Percentiles rank a stretch among this genome's conserved stretches.
Evolutionary conservation across 2,797 vertebrate genomes (phyloP).

Genomic region (Halcyon chelicuti): DNA sequence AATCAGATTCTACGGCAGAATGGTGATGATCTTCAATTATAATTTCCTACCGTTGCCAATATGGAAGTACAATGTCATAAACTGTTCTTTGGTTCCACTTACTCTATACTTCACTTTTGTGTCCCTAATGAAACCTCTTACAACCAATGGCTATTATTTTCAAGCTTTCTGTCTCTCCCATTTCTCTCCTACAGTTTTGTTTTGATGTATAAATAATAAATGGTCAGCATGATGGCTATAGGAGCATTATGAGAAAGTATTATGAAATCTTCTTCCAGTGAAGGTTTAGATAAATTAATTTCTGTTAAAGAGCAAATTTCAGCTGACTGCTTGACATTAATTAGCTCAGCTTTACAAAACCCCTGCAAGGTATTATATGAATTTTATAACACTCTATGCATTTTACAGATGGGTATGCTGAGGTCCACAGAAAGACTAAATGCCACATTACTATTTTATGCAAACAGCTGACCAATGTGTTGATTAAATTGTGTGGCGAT

Average conservation of each 20-base stretch:
- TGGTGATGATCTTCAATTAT: not conserved
- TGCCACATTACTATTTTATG: conserved; percentile 53
- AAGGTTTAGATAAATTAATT: conserved; percentile 40
- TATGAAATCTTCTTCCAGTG: conserved; percentile 9
- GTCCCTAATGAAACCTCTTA: not conserved
- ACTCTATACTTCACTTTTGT: not conserved
- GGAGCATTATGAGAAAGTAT: not conserved
- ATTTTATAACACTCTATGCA: not conserved
- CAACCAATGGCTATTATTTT: conserved; percentile 10
- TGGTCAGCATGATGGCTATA: not conserved
- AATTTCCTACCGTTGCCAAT: not conserved
- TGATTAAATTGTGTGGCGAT: not conserved
- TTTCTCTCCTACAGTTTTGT: not conserved
- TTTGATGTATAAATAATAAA: conserved; percentile 68
- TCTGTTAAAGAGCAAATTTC: conserved; percentile 35
- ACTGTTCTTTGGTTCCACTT: not conserved
- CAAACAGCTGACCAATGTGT: not conserved
- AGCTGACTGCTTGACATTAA: conserved; percentile 28
- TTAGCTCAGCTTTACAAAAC: conserved; percentile 5
- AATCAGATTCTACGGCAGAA: not conserved
- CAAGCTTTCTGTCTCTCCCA: not conserved
- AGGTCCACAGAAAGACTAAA: conserved; percentile 18
- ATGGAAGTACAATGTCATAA: not conserved
- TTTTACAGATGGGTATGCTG: not conserved
- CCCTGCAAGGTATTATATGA: conserved; percentile 30